Evolutionary conservation across 92 coral and sea anemone species (phyloP).

Genomic region (Porites lobata): DNA sequence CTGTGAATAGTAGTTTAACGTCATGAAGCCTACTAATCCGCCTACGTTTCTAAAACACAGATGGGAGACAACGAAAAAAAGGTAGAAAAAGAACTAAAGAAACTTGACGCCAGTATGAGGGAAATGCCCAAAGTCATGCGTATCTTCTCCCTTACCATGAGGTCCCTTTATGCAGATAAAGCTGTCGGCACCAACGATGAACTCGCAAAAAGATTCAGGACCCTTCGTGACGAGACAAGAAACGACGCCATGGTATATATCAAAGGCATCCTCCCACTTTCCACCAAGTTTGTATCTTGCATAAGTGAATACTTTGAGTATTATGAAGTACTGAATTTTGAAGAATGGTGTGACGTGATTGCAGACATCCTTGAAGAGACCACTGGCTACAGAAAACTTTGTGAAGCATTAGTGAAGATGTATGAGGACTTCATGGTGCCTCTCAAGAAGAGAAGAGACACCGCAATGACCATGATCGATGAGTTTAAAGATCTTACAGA

Average conservation of each 20-base stretch:
- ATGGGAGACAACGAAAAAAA: background rate
- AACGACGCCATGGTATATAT: slow-evolving; percentile 77
- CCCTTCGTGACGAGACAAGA: slow-evolving; percentile 80
- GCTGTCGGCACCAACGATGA: background rate
- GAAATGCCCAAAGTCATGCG: slow-evolving; percentile 60
- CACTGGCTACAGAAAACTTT: slow-evolving; percentile 28
- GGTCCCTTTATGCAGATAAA: slow-evolving; percentile 51
- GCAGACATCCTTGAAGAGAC: slow-evolving; percentile 67
- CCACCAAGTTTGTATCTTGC: slow-evolving; percentile 55
- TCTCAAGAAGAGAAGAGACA: slow-evolving; percentile 65
- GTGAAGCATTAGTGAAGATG: slow-evolving; percentile 48
- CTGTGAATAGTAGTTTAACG: too few species aligned
- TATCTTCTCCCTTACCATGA: slow-evolving; percentile 57
- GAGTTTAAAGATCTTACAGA: slow-evolving; percentile 58
- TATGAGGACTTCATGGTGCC: slow-evolving; percentile 66
- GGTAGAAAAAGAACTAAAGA: background rate
- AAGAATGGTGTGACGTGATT: slow-evolving; percentile 63
- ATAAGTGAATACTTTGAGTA: slow-evolving; percentile 67
- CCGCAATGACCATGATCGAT: slow-evolving; percentile 48
- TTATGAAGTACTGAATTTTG: slow-evolving; percentile 59
- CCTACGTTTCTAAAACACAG: background rate
- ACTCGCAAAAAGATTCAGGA: slow-evolving; percentile 46
- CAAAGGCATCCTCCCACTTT: background rate
- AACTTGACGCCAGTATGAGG: slow-evolving; percentile 13
- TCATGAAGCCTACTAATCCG: too few species aligned